These are phyloP conservation scores for Cercopithecus mona DNA, from an alignment of 2,113 vertebrate genomes.

Conservation along the genomic window DNA sequence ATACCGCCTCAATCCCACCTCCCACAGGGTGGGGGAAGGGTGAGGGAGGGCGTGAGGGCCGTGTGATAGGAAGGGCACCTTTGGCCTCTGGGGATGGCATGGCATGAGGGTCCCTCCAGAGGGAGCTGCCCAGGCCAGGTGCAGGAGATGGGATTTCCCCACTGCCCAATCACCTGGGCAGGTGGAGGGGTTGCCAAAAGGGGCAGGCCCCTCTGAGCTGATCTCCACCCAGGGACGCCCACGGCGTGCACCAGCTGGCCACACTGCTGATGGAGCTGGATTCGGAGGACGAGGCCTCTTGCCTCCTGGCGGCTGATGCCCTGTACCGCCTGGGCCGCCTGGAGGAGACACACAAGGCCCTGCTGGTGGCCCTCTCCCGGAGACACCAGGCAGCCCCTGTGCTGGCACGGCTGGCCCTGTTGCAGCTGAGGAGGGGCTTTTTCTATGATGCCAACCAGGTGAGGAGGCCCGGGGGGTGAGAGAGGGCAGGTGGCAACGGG, in stretches of 20 bases:
- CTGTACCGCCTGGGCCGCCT: constrained; percentile 90
- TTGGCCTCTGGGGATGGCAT: rapidly evolving
- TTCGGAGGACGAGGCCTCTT: constrained; percentile 81
- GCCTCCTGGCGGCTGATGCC: constrained; percentile 91
- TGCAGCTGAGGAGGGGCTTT: constrained; percentile 93
- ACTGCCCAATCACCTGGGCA: too few species aligned
- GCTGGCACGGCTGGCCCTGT: constrained; percentile 90
- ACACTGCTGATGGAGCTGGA: constrained; percentile 91
- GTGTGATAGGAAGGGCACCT: neutral
- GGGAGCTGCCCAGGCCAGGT: neutral
- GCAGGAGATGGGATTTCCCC: neutral
- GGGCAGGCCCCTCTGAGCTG: neutral
- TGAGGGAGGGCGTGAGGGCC: rapidly evolving
- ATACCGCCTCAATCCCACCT: rapidly evolving
- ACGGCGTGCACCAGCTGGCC: constrained; percentile 91
- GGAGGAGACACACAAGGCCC: constrained; percentile 90
- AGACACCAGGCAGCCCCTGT: constrained; percentile 86
- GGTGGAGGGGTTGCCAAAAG: rapidly evolving
- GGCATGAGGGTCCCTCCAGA: neutral
- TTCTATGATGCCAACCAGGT: constrained; percentile 94
- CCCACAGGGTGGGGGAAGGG: rapidly evolving
- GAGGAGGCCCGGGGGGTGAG: neutral
- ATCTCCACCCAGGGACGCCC: constrained; percentile 83
- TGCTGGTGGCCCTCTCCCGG: constrained; percentile 84
- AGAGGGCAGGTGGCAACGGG: neutral